Evolutionary conservation across 2,797 vertebrate species (phyloP), one percentile per base, ranked within the genome.

Genomic region (Falco berigora): DNA sequence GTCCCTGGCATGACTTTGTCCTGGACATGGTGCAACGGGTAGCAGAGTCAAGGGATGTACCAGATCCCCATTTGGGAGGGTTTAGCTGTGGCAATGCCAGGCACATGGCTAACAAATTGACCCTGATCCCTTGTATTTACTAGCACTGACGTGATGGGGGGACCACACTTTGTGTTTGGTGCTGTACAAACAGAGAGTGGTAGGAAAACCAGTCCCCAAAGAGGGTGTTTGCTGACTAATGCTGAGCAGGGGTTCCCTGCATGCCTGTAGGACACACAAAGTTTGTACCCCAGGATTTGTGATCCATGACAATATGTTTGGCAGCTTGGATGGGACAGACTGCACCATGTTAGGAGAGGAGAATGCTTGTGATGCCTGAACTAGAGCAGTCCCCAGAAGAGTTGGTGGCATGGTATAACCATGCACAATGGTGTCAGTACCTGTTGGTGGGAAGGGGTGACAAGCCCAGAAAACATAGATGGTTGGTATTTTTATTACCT

Each of bases 331-430:
- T 12, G 23, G 32, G 27, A 86, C 14, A 47, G 4, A 28, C 14
- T 25, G 28, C 4, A 12, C 11, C n/a, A 12, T 2, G 2, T 44
- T 25, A 38, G 2, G 11, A 32, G 34, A 81, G 22, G 61, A 56
- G 20, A 44, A 8, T 81, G 9, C 13, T 67, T 36, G 49, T 0
- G 2, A 17, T 40, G 19, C 25, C 32, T 2, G 0, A 17, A 30
- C 25, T 30, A 63, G 20, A 63, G 40, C 24, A 38, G 27, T 12
- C 24, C 58, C 67, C 34, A 34, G 52, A 5, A 61, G 32, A 71
- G 28, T 22, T 1, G 1, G 10, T 55, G 49, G 8, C 10, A 36
- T 36, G 38, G 32, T 22, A 27, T 6, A 68, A 18, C 23, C n/a
- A 47, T 4, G 10, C 12, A 59, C 17, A 38, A 4, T 1, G 8